phyloP scores from a whole-genome alignment of 2,113 vertebrate species.

The Oncorhynchus kisutch region DNA sequence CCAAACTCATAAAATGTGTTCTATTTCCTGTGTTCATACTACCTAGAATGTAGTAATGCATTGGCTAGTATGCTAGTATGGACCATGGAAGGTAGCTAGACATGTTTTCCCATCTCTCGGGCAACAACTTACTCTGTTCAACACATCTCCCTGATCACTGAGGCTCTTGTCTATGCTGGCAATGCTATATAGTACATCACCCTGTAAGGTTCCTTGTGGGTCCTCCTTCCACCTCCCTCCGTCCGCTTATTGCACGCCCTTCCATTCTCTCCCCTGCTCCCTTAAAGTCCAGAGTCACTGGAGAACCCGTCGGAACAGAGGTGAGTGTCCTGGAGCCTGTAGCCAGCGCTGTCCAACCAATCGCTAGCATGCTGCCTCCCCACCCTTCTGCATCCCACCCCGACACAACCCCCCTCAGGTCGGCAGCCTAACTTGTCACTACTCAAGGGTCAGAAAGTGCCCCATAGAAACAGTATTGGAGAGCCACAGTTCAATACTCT shows the following conservation, averaged over 20 bases:
- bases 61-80: too few species aligned
- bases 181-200: background rate
- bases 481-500: background rate
- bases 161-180: background rate
- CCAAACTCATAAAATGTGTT: slow-evolving; percentile 21
- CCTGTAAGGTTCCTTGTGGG: slow-evolving; percentile 25
- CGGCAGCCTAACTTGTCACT: slow-evolving; percentile 31
- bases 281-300: slow-evolving; percentile 84
- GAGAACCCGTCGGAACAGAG: slow-evolving; percentile 84
- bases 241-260: slow-evolving; percentile 85
- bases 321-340: slow-evolving; percentile 80
- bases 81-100: background rate
- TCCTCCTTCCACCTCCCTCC: slow-evolving; percentile 37
- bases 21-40: too few species aligned
- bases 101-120: slow-evolving; percentile 34
- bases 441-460: slow-evolving; percentile 10
- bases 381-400: background rate
- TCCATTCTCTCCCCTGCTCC: slow-evolving; percentile 84
- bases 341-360: slow-evolving; percentile 30
- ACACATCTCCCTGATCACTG: background rate
- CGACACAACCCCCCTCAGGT: slow-evolving; percentile 5
- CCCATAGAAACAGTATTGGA: slow-evolving; percentile 17
- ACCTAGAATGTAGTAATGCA: too few species aligned
- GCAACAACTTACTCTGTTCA: slow-evolving; percentile 18
- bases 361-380: slow-evolving; percentile 35